A percentile compares a stretch with the other conserved stretches of the same genome.
Conservation (phyloP, 2,888 invertebrate species). For the Trachelus iudaicus region DNA sequence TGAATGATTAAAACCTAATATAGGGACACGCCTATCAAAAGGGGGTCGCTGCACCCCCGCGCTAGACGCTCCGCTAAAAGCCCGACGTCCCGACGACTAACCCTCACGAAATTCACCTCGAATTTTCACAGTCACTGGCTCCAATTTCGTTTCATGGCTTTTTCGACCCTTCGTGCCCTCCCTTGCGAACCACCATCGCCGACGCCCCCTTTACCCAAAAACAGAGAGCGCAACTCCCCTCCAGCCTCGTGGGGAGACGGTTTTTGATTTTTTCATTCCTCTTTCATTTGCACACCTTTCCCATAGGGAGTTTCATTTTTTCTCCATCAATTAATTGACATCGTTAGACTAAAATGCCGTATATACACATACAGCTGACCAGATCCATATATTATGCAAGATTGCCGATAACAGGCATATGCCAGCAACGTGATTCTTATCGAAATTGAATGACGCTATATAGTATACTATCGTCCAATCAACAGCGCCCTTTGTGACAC, state of each 20-base stretch:
- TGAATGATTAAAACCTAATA: slow-evolving; percentile 66
- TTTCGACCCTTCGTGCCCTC: slow-evolving; percentile 2
- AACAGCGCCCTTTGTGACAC: too few species aligned
- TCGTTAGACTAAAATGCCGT: slow-evolving; percentile 36
- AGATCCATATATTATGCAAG: too few species aligned
- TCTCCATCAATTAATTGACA: slow-evolving; percentile 31
- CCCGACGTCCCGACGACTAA: slow-evolving; percentile 19
- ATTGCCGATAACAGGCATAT: too few species aligned
- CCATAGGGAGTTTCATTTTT: too few species aligned
- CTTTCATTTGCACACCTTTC: too few species aligned
- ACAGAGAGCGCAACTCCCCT: slow-evolving; percentile 13
- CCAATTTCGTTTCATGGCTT: slow-evolving; percentile 45
- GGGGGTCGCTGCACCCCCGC: slow-evolving; percentile 19
- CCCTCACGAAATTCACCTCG: slow-evolving; percentile 39
- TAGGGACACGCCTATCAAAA: slow-evolving; percentile 61
- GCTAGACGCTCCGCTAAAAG: slow-evolving; percentile 25
- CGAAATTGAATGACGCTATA: too few species aligned
- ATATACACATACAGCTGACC: too few species aligned
- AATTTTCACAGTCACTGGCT: slow-evolving; percentile 58
- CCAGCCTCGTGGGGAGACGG: too few species aligned
- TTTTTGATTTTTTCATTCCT: too few species aligned
- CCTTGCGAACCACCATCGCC: background rate
- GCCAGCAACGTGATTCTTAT: too few species aligned
- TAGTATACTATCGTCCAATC: too few species aligned
- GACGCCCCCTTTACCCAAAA: background rate